Evolutionary conservation across 2,113 vertebrate genomes (phyloP).

Genomic region (Entomyzon cyanotis): DNA sequence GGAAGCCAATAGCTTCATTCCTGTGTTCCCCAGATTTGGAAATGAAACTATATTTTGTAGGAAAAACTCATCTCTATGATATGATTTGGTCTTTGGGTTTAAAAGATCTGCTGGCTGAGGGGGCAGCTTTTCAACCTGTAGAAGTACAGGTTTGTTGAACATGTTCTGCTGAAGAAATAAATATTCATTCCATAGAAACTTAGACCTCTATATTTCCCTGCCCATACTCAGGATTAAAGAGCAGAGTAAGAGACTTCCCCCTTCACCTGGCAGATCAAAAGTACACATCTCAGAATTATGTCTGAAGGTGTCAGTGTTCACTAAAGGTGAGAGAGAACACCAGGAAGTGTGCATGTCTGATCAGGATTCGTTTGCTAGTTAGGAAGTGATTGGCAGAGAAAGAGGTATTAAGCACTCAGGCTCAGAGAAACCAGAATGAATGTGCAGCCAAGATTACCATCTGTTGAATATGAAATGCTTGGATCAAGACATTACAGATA

Average conservation of each 20-base stretch:
- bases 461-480: constrained; percentile 78
- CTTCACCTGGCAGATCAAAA: neutral
- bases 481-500: constrained; percentile 74
- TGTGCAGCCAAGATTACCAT: constrained; percentile 74
- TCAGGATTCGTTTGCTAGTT: constrained; percentile 50
- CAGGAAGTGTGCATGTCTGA: constrained; percentile 28
- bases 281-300: neutral
- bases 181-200: neutral
- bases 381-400: constrained; percentile 72
- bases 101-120: neutral
- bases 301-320: constrained; percentile 53
- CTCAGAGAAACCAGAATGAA: constrained; percentile 59
- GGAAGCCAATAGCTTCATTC: neutral
- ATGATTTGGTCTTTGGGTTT: neutral
- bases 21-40: neutral
- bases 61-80: neutral
- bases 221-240: neutral
- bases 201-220: neutral
- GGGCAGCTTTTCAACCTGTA: neutral
- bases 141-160: neutral
- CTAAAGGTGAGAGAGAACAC: neutral
- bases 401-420: constrained; percentile 59
- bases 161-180: neutral
- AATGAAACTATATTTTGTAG: neutral
- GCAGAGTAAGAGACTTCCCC: neutral